Base-by-base conservation (phyloP, 2,113 vertebrate genomes). In the Onychorhynchus coronatus region DNA sequence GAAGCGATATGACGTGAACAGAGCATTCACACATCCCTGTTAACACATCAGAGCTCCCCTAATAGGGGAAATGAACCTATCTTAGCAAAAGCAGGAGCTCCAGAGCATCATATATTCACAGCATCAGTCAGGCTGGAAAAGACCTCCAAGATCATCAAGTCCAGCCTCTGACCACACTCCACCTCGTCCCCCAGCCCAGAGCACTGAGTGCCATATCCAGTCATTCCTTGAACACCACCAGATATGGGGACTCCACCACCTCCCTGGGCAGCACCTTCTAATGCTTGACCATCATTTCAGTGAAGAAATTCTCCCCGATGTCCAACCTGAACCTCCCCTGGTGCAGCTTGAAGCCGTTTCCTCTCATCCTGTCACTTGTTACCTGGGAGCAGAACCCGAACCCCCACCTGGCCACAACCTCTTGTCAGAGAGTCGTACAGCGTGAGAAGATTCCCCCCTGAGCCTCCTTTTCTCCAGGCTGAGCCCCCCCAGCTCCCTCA, bases 261-360 rank as follows among this genome's bases (percentile, higher is more conserved):
- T 59, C 33, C 33, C 53, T 59, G 53, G 15, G 39, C 23, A 75
- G 24, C 30, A 24, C 30, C 3, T 41, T 41, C 46, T 46, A 61
- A 6, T 59, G 13, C 14, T 37, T 25, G 39, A 53, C 39, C 46
- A 24, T 11, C 21, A 16, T 31, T 83, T n/a, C 53, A 14, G 24
- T 30, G 39, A 53, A 61, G 20, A 46, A 83, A 41, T 47, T 53
- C 39, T 35, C 68, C 62, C 25, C 28, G 6, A 65, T 42, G 62
- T 65, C 39, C 62, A 65, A 65, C 13, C 28, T 41, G 24, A 89
- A 6, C 21, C 11, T 53, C 9, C 47, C 0, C n/a, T 30, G 71
- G 24, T 0, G 0, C 62, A 83, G 23, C 8, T 15, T 41, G 24
- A 47, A 24, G 62, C 1, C 2, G 1, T 53, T 75, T n/a, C 16